phyloP scores from a whole-genome alignment of 1,140 invertebrate species.

The Leptopilina clavipes region DNA sequence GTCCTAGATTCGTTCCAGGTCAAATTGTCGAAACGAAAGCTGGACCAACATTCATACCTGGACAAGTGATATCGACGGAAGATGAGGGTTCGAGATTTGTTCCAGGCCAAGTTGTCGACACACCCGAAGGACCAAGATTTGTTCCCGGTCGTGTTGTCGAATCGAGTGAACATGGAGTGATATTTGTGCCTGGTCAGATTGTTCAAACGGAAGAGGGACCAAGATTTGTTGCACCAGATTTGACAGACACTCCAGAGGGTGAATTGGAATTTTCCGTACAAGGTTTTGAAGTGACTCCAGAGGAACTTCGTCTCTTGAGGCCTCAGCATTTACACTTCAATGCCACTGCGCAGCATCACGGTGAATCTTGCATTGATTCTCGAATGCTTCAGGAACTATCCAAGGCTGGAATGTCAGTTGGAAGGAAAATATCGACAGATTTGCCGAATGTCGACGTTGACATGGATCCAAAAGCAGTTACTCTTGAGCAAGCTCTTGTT shows the following conservation, averaged over 20 bases:
- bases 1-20: slow-evolving; percentile 82
- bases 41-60: slow-evolving; percentile 84
- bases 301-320: slow-evolving; percentile 80
- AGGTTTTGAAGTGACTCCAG: slow-evolving; percentile 83
- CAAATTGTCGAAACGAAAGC: slow-evolving; percentile 83
- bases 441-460: slow-evolving; percentile 79
- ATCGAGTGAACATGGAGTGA: slow-evolving; percentile 79
- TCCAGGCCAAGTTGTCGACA: slow-evolving; percentile 84
- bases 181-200: slow-evolving; percentile 83
- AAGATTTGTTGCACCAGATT: slow-evolving; percentile 82
- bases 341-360: slow-evolving; percentile 75
- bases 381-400: slow-evolving; percentile 82
- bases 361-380: slow-evolving; percentile 80
- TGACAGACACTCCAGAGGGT: slow-evolving; percentile 80
- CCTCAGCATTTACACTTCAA: slow-evolving; percentile 75
- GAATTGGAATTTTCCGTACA: slow-evolving; percentile 83
- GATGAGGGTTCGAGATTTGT: slow-evolving; percentile 83
- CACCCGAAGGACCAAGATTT: slow-evolving; percentile 82
- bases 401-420: slow-evolving; percentile 82
- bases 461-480: slow-evolving; percentile 75
- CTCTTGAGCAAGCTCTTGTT: slow-evolving; percentile 69
- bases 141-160: slow-evolving; percentile 83
- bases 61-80: slow-evolving; percentile 83
- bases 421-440: slow-evolving; percentile 78
- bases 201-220: slow-evolving; percentile 83